Conservation (phyloP, 2,113 vertebrate genomes). For the Hippocampus guttulatus region DNA sequence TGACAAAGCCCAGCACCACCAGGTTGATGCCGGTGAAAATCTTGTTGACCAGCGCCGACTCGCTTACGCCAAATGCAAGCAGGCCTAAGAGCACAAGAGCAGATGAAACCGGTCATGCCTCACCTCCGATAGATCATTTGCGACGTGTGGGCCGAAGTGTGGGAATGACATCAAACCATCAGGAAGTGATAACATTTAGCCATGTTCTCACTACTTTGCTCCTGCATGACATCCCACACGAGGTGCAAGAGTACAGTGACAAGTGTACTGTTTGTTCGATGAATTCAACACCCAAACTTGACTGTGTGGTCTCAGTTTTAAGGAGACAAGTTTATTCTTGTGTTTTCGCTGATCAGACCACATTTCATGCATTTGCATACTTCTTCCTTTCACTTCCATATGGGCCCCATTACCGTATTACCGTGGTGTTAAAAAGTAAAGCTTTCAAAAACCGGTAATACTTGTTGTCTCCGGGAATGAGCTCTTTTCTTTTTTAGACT, state of each 20-base stretch:
- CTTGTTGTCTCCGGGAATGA: too few relatives aligned
- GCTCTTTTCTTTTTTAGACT: too few relatives aligned
- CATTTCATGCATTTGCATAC: too few relatives aligned
- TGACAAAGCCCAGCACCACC: constrained; percentile 86
- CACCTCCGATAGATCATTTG: constrained; percentile 1
- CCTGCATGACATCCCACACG: constrained; percentile 14
- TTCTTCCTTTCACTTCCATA: too few relatives aligned
- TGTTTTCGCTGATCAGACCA: too few relatives aligned
- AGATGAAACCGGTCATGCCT: constrained; percentile 12
- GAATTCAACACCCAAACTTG: too few relatives aligned
- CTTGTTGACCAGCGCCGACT: constrained; percentile 92
- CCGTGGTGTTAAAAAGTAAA: too few relatives aligned
- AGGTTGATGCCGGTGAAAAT: constrained; percentile 91
- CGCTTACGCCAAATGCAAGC: constrained; percentile 88
- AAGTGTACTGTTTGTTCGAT: background rate
- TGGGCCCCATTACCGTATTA: too few relatives aligned
- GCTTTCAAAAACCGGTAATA: too few relatives aligned
- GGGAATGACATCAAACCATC: background rate
- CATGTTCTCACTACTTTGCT: constrained; percentile 17
- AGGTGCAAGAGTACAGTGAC: constrained; percentile 25
- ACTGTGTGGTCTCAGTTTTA: too few relatives aligned
- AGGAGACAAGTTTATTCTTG: too few relatives aligned
- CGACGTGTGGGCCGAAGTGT: background rate
- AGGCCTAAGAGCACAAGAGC: constrained; percentile 70
- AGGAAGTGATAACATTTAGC: background rate